Base-by-base conservation (phyloP, 2,888 invertebrate genomes). In the Melikaiella ostensackeni region DNA sequence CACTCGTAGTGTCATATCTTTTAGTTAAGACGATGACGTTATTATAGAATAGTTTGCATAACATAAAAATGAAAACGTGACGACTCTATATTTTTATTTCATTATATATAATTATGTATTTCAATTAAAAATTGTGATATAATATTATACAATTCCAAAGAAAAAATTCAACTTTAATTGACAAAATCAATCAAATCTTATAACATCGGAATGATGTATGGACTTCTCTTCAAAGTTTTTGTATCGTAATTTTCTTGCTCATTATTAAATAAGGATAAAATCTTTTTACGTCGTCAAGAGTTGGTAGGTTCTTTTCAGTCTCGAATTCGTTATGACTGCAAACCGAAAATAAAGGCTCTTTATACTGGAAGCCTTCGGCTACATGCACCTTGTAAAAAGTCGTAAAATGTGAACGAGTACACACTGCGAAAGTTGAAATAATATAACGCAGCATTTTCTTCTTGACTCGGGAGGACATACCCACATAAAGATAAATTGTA, bases 321-420 rank as follows among this genome's bases (percentile, higher is more conserved):
- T 70, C 50, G 21, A 46, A 70, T 50, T 70, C 50, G 63, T 63
- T 63, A 70, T 70, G 50, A 55, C 66, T 70, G 30, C 33, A 27
- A 70, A 50, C 30, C n/a, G 70, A 70, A 46, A 70, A 70, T 50
- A 70, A 70, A 70, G 70, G 70, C 30, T 70, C 70, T 70, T 70
- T 70, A 50, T 50, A 11, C 30, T 70, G 3, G 5, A 30, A 46
- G 27, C 59, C 50, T 30, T 21, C 33, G 70, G 30, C 33, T n/a
- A 33, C 30, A 70, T 16, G 27, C 46, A 66, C 66, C 46, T 66
- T 46, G 66, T 27, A 66, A 66, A 70, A 70, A 50, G 70, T 70
- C 50, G 30, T 70, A 50, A 70, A 70, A 70, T 46, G 33, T 30
- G 33, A 55, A 27, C 70, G 30, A 27, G n/a, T 8, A 70, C 46